phyloP scores from a whole-genome alignment of 2,888 invertebrate species.

The Carpatolechia fugitivella region DNA sequence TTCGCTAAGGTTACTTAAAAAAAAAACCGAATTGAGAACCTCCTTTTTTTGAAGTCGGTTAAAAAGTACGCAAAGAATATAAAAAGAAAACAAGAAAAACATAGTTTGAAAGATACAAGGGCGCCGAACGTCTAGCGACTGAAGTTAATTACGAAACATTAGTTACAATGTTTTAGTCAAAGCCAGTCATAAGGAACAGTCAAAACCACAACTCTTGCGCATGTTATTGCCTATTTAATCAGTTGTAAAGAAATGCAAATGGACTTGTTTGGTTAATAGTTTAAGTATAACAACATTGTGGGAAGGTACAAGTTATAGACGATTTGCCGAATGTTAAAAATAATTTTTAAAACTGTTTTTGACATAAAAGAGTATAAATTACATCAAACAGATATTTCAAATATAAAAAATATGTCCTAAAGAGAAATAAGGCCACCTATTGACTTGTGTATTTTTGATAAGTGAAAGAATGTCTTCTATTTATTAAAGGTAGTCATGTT shows the following conservation, averaged over 20 bases:
- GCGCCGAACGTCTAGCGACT: not conserved
- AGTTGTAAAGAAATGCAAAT: conserved; percentile 9
- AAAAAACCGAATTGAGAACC: too few species aligned
- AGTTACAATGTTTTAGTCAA: not conserved
- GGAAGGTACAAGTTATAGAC: not conserved
- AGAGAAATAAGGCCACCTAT: too few species aligned
- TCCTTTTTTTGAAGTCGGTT: too few species aligned
- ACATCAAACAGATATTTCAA: too few species aligned
- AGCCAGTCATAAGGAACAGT: not conserved
- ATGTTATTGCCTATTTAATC: conserved; percentile 5
- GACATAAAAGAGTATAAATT: too few species aligned
- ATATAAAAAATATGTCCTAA: too few species aligned
- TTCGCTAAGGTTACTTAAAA: too few species aligned
- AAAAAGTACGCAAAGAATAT: not conserved
- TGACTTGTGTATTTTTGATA: too few species aligned
- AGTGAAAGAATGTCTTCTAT: too few species aligned
- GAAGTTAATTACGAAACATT: not conserved
- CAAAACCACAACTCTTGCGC: not conserved
- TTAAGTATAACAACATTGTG: not conserved
- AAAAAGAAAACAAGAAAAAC: not conserved
- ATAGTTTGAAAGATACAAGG: not conserved
- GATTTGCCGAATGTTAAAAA: not conserved
- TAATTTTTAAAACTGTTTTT: too few species aligned
- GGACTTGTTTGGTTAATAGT: not conserved
- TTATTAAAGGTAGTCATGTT: too few species aligned